A percentile compares a stretch with the other conserved stretches of the same genome.
phyloP scores from a whole-genome alignment of 2,888 invertebrate species.

The Liodrosophila aerea region DNA sequence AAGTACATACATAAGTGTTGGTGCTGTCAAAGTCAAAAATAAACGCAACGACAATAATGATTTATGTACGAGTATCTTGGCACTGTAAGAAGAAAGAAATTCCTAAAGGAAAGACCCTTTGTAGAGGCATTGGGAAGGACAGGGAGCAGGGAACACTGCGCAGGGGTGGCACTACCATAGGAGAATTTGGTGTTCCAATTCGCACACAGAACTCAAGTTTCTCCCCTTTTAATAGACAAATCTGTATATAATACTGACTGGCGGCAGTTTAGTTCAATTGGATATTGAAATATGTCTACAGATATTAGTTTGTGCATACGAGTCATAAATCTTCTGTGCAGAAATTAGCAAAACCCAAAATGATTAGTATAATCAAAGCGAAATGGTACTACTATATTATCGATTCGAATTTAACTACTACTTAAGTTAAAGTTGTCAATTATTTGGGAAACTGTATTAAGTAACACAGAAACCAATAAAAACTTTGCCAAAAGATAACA shows the following conservation, averaged over 20 bases:
- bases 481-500: constrained; percentile 34
- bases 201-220: too few species aligned
- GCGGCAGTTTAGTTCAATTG: constrained; percentile 1
- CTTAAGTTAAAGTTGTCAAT: too few species aligned
- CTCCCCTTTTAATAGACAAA: constrained; percentile 49
- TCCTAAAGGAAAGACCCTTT: constrained; percentile 33
- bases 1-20: constrained; percentile 46
- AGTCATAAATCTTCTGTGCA: constrained; percentile 46
- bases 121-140: constrained; percentile 1
- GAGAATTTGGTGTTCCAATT: constrained; percentile 42
- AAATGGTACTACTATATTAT: background rate
- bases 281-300: constrained; percentile 41
- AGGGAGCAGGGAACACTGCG: background rate
- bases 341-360: constrained; percentile 8
- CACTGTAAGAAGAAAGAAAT: constrained; percentile 33
- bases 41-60: constrained; percentile 72
- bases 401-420: background rate
- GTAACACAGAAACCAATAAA: constrained; percentile 36
- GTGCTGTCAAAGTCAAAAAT: constrained; percentile 71
- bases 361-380: constrained; percentile 25
- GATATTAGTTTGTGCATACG: constrained; percentile 45
- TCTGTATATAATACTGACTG: constrained; percentile 57
- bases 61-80: constrained; percentile 58
- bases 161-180: constrained; percentile 14
- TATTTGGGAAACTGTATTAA: constrained; percentile 9